Evolutionary conservation across 53 echinoderm and acorn worm species (phyloP).

Genomic region (Paracentrotus lividus): DNA sequence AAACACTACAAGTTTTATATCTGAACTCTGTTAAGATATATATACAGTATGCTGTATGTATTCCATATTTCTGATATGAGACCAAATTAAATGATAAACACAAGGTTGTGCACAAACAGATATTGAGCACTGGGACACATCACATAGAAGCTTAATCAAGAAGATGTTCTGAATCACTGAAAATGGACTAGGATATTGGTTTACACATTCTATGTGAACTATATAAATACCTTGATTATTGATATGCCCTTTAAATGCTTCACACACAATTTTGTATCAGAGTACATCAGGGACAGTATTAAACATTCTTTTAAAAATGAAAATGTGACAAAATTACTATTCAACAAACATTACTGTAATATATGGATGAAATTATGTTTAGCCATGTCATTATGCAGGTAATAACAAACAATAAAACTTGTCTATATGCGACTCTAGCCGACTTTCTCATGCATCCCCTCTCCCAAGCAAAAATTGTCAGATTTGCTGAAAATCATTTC

Average conservation of each 20-base stretch:
- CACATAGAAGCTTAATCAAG: not conserved
- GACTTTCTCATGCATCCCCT: not conserved
- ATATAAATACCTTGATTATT: constrained; percentile 12
- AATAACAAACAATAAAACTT: constrained; percentile 26
- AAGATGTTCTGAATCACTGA: not conserved
- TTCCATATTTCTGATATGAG: not conserved
- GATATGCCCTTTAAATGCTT: constrained; percentile 37
- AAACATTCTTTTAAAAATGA: not conserved
- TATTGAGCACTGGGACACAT: not conserved
- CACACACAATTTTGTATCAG: constrained; percentile 35
- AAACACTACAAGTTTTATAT: not conserved
- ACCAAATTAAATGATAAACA: not conserved
- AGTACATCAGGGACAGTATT: constrained; percentile 10
- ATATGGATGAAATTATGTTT: not conserved
- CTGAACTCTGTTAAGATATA: not conserved
- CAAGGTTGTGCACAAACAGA: not conserved
- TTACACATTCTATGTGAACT: not conserved
- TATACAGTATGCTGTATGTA: not conserved
- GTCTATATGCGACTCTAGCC: constrained; percentile 3
- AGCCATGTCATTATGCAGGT: not conserved
- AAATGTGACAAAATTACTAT: constrained; percentile 21
- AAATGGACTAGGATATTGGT: not conserved
- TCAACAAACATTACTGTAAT: not conserved
- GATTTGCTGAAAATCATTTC: not conserved
- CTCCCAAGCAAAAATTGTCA: not conserved